Percentiles rank a stretch among this genome's conserved stretches.
These are phyloP conservation scores for Anser cygnoides DNA, from an alignment of 2,113 vertebrate species.

Conservation along the genomic window DNA sequence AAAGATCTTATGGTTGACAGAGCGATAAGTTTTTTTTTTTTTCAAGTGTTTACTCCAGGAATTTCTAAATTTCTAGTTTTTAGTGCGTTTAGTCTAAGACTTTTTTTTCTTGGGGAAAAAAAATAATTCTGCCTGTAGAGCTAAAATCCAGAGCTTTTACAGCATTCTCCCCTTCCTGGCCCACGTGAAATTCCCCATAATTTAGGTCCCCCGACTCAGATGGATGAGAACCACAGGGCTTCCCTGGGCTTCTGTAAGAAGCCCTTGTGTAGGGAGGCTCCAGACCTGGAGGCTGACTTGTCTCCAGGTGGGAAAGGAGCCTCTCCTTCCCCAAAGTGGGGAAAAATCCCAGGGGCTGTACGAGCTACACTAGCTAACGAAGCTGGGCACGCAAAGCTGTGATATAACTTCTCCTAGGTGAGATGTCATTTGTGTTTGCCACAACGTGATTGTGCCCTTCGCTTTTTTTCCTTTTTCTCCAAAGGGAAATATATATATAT, in stretches of 20 bases:
- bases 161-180: background rate
- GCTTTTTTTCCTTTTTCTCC: background rate
- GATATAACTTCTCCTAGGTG: background rate
- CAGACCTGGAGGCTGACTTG: background rate
- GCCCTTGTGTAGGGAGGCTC: background rate
- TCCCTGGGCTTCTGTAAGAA: background rate
- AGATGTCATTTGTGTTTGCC: rapidly evolving
- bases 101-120: background rate
- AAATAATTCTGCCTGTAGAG: background rate
- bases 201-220: rapidly evolving
- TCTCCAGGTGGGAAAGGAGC: background rate
- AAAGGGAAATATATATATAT: background rate
- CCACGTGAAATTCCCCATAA: background rate
- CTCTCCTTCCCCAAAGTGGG: background rate
- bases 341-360: background rate
- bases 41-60: background rate
- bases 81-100: background rate
- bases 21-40: background rate
- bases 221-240: background rate
- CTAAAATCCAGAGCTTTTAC: background rate
- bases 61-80: background rate
- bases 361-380: background rate
- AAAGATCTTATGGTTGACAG: background rate
- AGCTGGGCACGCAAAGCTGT: background rate
- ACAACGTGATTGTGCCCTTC: rapidly evolving